Percentiles rank a stretch among this genome's conserved stretches.
Evolutionary conservation across 2,797 vertebrate genomes (phyloP).

Genomic region (Falco berigora): DNA sequence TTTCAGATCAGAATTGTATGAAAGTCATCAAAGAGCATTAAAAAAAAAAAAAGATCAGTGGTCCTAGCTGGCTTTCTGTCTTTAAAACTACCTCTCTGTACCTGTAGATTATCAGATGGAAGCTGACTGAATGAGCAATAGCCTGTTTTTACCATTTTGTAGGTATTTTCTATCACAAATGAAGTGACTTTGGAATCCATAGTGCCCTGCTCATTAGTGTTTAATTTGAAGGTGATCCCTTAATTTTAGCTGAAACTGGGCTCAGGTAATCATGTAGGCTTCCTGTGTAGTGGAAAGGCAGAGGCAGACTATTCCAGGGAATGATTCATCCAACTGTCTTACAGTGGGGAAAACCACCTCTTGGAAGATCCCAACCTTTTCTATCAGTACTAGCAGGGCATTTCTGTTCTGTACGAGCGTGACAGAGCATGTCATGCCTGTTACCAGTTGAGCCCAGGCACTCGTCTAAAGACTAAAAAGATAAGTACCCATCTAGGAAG

Average conservation of each 20-base stretch:
- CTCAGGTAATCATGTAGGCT: background rate
- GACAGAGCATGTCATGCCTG: background rate
- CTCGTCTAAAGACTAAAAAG: background rate
- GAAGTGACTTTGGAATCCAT: background rate
- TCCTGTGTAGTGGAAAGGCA: background rate
- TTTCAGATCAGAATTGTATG: background rate
- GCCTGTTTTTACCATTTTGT: background rate
- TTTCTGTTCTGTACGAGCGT: background rate
- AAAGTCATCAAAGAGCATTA: background rate
- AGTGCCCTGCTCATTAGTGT: background rate
- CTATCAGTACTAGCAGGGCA: background rate
- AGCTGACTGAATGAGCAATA: background rate
- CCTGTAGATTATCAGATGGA: background rate
- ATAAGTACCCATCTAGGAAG: background rate
- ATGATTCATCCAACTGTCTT: background rate
- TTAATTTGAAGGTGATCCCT: background rate
- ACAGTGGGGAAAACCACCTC: background rate
- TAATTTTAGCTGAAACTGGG: background rate
- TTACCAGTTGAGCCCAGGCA: background rate
- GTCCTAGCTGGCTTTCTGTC: background rate
- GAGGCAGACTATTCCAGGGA: background rate
- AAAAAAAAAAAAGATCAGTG: background rate
- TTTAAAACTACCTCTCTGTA: background rate
- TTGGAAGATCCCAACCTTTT: conserved; percentile 1
- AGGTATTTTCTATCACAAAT: background rate